Percentiles rank a stretch among this genome's conserved stretches.
These are phyloP conservation scores for Agonopterix heracliana DNA, from an alignment of 2,888 invertebrate species.

Conservation along the genomic window DNA sequence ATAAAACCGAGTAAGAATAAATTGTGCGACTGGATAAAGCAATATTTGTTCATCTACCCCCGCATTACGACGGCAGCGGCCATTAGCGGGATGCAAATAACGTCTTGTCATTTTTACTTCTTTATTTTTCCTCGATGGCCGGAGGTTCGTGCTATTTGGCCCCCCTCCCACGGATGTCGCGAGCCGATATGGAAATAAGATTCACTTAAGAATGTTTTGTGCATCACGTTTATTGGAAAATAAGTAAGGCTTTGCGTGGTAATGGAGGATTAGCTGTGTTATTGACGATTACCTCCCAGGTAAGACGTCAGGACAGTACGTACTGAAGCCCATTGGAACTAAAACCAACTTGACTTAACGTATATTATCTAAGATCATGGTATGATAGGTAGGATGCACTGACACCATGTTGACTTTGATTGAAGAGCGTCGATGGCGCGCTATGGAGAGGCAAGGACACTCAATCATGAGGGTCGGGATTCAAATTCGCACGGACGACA, in stretches of 20 bases:
- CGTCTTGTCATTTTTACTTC: constrained; percentile 75
- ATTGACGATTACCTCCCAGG: too few species aligned
- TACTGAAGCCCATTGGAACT: too few species aligned
- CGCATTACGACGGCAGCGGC: constrained; percentile 66
- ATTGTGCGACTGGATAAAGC: constrained; percentile 74
- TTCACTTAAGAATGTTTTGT: constrained; percentile 25
- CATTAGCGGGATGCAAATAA: constrained; percentile 76
- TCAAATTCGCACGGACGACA: too few species aligned
- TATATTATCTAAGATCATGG: too few species aligned
- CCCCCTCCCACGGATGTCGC: constrained; percentile 36
- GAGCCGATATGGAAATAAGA: constrained; percentile 38
- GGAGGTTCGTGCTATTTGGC: constrained; percentile 42
- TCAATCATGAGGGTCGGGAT: too few species aligned
- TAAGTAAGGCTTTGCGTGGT: constrained; percentile 6
- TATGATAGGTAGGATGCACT: too few species aligned
- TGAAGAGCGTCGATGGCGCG: too few species aligned
- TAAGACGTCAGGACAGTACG: too few species aligned
- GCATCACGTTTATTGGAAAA: constrained; percentile 14
- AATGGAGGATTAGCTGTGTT: too few species aligned
- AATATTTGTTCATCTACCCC: constrained; percentile 75
- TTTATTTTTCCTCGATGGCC: constrained; percentile 64
- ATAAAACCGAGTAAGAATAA: constrained; percentile 71
- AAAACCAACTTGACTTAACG: too few species aligned
- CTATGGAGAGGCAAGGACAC: too few species aligned
- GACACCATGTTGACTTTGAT: too few species aligned